Evolutionary conservation across 2,888 invertebrate genomes (phyloP).

Genomic region (Hydrotaea diabolus): DNA sequence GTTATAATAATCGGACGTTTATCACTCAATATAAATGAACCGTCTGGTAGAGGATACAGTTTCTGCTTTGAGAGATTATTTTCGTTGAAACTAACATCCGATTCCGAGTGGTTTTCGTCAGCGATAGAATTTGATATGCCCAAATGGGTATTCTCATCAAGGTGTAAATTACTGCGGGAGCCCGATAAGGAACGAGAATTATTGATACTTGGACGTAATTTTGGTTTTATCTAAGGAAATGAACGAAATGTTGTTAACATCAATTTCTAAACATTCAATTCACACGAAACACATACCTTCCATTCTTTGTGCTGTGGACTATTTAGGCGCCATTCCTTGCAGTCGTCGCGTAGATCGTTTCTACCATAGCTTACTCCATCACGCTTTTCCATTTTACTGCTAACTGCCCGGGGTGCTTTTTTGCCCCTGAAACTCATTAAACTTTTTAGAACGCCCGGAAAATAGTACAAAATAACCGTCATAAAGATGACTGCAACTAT

Average conservation of each 20-base stretch:
- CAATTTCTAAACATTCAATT: background rate
- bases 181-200: constrained; percentile 95
- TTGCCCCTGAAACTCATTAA: constrained; percentile 84
- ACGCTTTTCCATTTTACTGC: constrained; percentile 84
- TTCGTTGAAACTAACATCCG: constrained; percentile 62
- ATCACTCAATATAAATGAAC: constrained; percentile 52
- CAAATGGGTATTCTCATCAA: constrained; percentile 89
- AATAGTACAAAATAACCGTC: constrained; percentile 84
- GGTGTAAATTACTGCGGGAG: constrained; percentile 87
- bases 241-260: background rate
- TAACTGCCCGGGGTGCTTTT: constrained; percentile 83
- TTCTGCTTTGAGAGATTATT: constrained; percentile 52
- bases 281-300: constrained; percentile 84
- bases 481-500: constrained; percentile 85
- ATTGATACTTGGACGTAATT: constrained; percentile 72
- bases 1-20: constrained; percentile 52
- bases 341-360: constrained; percentile 90
- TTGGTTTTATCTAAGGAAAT: constrained; percentile 65
- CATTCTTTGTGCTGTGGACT: constrained; percentile 96
- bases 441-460: constrained; percentile 81
- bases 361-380: constrained; percentile 89
- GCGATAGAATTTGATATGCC: constrained; percentile 81
- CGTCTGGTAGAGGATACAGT: constrained; percentile 52
- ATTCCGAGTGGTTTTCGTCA: constrained; percentile 67
- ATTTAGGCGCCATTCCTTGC: constrained; percentile 87